Base-by-base conservation (phyloP, 2,888 invertebrate species). In the Caenorhabditis uteleia region DNA sequence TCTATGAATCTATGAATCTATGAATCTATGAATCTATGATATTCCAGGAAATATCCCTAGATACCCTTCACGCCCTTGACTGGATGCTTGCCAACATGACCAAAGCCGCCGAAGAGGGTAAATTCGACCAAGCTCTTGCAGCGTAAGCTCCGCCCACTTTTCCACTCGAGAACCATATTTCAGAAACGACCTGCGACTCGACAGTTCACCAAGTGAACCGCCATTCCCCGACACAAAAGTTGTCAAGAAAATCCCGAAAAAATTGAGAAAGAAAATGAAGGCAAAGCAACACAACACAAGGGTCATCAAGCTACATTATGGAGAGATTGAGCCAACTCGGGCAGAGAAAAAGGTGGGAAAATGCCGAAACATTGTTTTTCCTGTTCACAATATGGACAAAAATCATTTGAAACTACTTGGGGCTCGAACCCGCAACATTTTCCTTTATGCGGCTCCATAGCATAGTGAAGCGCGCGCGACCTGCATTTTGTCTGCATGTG, bases 21-120 rank as follows among this genome's bases (percentile, higher is more conserved):
- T n/a, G 25, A 8, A 6, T n/a, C 12, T 23, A 43, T n/a, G n/a
- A n/a, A n/a, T n/a, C n/a, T n/a, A n/a, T n/a, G n/a, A 33, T 12
- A 33, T 34, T 25, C 2, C 46, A 16, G 39, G 68, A 67, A 25
- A 64, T 75, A 10, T 71, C 70, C 7, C 44, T 64, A 14, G 81
- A 80, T 59, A 81, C 81, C 0, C 68, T 74, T 21, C 71, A 70
- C 34, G 81, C 81, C 8, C 56, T 81, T 18, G 78, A 82, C 49
- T 81, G 80, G 80, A 77, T 81, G 78, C 44, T 81, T 57, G 72
- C 73, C 16, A 79, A 78, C 49, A 78, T 81, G 70, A 75, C 75
- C 8, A 68, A 74, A 43, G 79, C 80, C 0, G 75, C 78, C 2
- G 64, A 64, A 21, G 36, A 38, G 25, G 27, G 25, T 16, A 7